These are phyloP conservation scores for Agrotis exclamationis DNA, from an alignment of 2,888 invertebrate genomes.

Conservation along the genomic window DNA sequence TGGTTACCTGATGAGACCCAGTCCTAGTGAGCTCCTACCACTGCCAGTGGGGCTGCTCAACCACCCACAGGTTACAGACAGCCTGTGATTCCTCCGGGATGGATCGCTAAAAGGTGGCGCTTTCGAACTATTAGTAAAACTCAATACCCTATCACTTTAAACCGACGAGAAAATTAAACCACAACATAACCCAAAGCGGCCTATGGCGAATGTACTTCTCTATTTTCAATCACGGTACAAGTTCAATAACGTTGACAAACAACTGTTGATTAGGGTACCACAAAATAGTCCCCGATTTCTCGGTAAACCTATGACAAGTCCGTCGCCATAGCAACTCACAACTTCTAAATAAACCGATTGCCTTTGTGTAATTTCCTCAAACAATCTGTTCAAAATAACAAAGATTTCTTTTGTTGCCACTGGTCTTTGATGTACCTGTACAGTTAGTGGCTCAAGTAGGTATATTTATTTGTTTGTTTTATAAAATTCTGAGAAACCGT, in stretches of 20 bases:
- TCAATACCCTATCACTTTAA: background rate
- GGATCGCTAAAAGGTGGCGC: no score
- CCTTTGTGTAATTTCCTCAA: constrained; percentile 45
- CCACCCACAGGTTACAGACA: no score
- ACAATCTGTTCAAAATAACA: constrained; percentile 43
- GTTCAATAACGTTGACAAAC: background rate
- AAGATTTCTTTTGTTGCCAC: constrained; percentile 34
- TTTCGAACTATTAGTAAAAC: background rate
- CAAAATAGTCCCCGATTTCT: background rate
- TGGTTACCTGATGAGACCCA: no score
- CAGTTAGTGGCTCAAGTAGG: constrained; percentile 12
- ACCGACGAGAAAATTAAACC: background rate
- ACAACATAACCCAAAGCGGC: background rate
- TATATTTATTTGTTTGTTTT: constrained; percentile 33
- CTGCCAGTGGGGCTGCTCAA: no score
- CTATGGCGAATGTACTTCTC: background rate
- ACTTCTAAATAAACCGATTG: constrained; percentile 33
- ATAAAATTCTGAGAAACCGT: constrained; percentile 16
- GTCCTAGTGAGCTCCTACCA: no score
- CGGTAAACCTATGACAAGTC: background rate
- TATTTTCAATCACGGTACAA: background rate
- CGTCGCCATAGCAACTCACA: constrained; percentile 25
- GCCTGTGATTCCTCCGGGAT: no score
- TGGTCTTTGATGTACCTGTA: constrained; percentile 39
- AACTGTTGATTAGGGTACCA: background rate